A percentile compares a stretch with the other conserved stretches of the same genome.
phyloP scores from a whole-genome alignment of 2,797 vertebrate genomes.

The Scolopax bukidnonensis region DNA sequence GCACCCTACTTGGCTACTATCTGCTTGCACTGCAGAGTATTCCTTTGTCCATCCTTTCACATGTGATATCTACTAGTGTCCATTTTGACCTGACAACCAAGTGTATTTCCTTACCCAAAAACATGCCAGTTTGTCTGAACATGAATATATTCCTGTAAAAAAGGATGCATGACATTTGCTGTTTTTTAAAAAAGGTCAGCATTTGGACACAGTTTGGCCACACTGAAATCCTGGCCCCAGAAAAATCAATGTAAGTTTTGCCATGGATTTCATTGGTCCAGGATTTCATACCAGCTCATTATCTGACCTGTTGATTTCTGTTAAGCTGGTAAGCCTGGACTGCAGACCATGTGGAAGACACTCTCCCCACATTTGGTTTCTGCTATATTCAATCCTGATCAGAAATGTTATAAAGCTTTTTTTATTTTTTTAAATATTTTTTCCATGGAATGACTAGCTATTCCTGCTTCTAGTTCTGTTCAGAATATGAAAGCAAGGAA shows the following conservation, averaged over 20 bases:
- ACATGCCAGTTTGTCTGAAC: background rate
- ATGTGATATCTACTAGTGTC: background rate
- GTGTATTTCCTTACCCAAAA: background rate
- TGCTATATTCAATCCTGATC: background rate
- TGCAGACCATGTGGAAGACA: background rate
- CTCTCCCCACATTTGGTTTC: background rate
- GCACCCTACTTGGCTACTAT: background rate
- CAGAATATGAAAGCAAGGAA: background rate
- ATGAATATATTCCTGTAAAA: background rate
- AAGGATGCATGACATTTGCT: background rate
- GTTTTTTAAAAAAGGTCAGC: background rate
- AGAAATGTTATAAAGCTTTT: background rate
- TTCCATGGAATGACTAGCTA: background rate
- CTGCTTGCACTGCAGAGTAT: background rate
- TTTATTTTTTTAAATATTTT: background rate
- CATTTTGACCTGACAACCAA: background rate
- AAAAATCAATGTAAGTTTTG: background rate
- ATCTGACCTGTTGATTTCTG: background rate
- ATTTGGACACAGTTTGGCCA: background rate
- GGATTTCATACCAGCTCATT: background rate
- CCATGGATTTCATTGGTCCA: background rate
- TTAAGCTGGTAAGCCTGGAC: background rate
- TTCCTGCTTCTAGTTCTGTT: background rate
- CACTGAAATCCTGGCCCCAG: background rate
- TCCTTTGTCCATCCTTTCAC: background rate